Base-by-base conservation (phyloP, 1,140 invertebrate genomes). In the Brachystomella parvula region DNA sequence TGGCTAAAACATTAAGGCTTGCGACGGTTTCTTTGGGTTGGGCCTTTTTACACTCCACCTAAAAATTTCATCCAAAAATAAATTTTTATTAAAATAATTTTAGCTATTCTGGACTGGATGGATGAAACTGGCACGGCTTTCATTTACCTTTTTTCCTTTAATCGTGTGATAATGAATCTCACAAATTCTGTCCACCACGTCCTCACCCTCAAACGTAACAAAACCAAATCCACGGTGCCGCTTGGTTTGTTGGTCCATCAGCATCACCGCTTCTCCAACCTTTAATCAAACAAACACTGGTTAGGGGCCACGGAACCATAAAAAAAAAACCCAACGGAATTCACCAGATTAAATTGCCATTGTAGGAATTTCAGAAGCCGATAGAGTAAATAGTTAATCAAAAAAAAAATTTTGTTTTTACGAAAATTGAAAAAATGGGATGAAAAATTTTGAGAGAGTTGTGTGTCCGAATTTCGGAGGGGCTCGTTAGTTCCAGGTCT, bases 181-280 rank as follows among this genome's bases (percentile, higher is more conserved):
- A 81, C 90, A 93, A 2, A 94, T 90, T 61, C 89, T 84, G 77
- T 93, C 91, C 1, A 93, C 77, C 0, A 92, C 89, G 75, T 94
- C 90, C 77, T 94, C 90, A 71, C 87, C 89, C 76, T 93, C 90
- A 80, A 94, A 94, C 2, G 90, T 94, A 21, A 94, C 90, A 78
- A 94, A 94, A 15, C 91, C 91, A 77, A 94, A 93, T 61, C 90
- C 91, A 57, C 90, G 83, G 77, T 93, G 90, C 44, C 90, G 85
- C 75, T 92, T 93, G 9, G 91, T 94, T 78, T 93, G 90, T 78
- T 94, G 90, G 77, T 94, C 92, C 90, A 94, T 94, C 71, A 94
- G 83, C 90, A 94, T 93, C 15, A 94, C 90, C 21, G 90, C 90
- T 76, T 94, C 92, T 76, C 92, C 90, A 28, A 78, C 76, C 71